phyloP scores from a whole-genome alignment of 2,888 invertebrate species.

The Diploptera punctata region DNA sequence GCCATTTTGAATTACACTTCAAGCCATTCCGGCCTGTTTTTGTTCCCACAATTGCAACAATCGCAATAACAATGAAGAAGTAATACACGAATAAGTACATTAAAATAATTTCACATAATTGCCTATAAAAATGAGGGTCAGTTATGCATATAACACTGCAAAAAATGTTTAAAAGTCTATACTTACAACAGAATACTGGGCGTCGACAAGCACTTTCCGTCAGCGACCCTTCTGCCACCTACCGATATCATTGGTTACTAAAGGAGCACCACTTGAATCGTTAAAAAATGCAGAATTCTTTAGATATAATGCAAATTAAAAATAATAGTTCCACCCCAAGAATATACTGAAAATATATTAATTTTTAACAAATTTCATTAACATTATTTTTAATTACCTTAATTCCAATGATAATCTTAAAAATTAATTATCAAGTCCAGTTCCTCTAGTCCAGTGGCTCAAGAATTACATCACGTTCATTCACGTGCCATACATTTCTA shows the following conservation, averaged over 20 bases:
- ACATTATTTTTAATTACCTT: too few species aligned
- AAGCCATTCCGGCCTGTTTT: neutral
- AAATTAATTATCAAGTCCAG: too few species aligned
- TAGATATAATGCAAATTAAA: too few species aligned
- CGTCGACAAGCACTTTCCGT: slow-evolving; percentile 23
- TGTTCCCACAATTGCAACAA: neutral
- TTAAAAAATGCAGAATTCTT: too few species aligned
- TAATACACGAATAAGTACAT: neutral
- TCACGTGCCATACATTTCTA: too few species aligned
- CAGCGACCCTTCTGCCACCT: slow-evolving; percentile 12
- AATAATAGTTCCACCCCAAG: too few species aligned
- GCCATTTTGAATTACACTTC: neutral
- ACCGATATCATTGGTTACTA: neutral
- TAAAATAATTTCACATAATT: neutral
- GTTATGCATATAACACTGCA: neutral
- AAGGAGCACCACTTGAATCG: too few species aligned
- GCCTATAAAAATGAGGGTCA: neutral
- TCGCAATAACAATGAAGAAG: neutral
- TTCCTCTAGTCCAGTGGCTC: too few species aligned
- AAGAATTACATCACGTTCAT: too few species aligned
- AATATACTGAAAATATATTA: too few species aligned
- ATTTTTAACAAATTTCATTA: too few species aligned
- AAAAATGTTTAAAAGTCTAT: neutral
- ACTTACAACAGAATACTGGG: slow-evolving; percentile 27
- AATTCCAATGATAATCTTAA: too few species aligned